Evolutionary conservation across 2,113 vertebrate genomes (phyloP).

Genomic region (Sclerurus mexicanus): DNA sequence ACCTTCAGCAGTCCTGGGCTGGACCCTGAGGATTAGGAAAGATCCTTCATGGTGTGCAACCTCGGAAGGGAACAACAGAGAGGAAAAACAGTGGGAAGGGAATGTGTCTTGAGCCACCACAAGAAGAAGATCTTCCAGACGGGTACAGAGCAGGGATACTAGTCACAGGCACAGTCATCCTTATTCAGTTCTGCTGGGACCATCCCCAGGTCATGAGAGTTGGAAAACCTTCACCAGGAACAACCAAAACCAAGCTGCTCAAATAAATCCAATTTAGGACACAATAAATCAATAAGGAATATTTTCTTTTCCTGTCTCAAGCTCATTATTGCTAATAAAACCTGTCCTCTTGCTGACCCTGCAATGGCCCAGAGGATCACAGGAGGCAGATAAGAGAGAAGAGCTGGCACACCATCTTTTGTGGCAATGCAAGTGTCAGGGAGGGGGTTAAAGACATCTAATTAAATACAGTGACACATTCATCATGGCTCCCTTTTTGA

Average conservation of each 20-base stretch:
- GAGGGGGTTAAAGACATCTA: slow-evolving; percentile 13
- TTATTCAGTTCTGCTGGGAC: not conserved
- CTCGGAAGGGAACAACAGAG: not conserved
- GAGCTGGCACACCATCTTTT: slow-evolving; percentile 12
- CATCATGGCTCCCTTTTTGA: not conserved
- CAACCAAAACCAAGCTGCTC: not conserved
- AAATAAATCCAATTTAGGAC: slow-evolving; percentile 45
- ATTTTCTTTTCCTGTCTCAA: slow-evolving; percentile 42
- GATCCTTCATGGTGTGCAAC: not conserved
- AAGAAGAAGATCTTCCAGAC: not conserved
- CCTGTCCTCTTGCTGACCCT: slow-evolving; percentile 37
- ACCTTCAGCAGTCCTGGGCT: not conserved
- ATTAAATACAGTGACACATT: slow-evolving; percentile 19
- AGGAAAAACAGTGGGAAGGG: not conserved
- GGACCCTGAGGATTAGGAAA: not conserved
- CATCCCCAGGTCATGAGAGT: not conserved
- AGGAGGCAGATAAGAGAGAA: not conserved
- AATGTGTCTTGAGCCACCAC: not conserved
- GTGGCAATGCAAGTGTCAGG: not conserved
- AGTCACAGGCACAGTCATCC: not conserved
- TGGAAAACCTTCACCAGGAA: not conserved
- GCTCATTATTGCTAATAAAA: slow-evolving; percentile 46
- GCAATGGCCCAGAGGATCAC: not conserved
- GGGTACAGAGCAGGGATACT: not conserved
- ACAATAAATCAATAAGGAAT: not conserved